These are phyloP conservation scores for Proales similis DNA, from an alignment of 1,140 invertebrate species.

Conservation along the genomic window DNA sequence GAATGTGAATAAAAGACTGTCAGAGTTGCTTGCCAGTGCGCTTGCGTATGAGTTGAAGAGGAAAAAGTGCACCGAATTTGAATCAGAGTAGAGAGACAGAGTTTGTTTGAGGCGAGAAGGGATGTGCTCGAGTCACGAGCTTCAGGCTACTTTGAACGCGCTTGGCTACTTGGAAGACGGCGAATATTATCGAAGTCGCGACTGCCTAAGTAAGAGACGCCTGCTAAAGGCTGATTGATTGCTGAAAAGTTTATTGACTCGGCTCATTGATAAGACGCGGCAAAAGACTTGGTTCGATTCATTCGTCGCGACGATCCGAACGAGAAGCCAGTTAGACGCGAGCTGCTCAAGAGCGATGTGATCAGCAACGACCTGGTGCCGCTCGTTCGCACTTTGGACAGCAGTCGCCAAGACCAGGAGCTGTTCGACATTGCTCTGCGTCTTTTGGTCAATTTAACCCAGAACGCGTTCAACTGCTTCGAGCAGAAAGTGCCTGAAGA, in stretches of 20 bases:
- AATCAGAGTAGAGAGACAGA: too few relatives aligned
- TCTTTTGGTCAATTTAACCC: conserved; percentile 22
- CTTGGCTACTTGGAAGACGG: conserved; percentile 27
- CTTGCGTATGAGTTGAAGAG: too few relatives aligned
- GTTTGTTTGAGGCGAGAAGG: too few relatives aligned
- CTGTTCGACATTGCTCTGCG: conserved; percentile 27
- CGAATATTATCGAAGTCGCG: conserved; percentile 29
- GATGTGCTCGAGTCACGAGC: conserved; percentile 36
- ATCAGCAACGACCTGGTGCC: conserved; percentile 20
- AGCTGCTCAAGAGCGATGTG: conserved; percentile 31
- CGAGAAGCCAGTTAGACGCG: conserved; percentile 18
- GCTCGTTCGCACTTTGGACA: conserved; percentile 5
- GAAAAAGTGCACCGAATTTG: too few relatives aligned
- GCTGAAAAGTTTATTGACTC: too few relatives aligned
- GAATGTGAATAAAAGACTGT: too few relatives aligned
- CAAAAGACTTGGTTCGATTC: conserved; percentile 27
- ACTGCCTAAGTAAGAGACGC: conserved; percentile 20
- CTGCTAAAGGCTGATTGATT: neutral
- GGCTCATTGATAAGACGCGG: conserved; percentile 4
- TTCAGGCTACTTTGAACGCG: conserved; percentile 24
- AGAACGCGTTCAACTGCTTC: conserved; percentile 21
- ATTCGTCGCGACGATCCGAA: conserved; percentile 24
- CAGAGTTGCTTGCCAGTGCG: too few relatives aligned
- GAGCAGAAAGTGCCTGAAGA: conserved; percentile 31
- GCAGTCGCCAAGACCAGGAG: conserved; percentile 3